phyloP scores from a whole-genome alignment of 2,888 invertebrate genomes.

The Drosophila bunnanda region DNA sequence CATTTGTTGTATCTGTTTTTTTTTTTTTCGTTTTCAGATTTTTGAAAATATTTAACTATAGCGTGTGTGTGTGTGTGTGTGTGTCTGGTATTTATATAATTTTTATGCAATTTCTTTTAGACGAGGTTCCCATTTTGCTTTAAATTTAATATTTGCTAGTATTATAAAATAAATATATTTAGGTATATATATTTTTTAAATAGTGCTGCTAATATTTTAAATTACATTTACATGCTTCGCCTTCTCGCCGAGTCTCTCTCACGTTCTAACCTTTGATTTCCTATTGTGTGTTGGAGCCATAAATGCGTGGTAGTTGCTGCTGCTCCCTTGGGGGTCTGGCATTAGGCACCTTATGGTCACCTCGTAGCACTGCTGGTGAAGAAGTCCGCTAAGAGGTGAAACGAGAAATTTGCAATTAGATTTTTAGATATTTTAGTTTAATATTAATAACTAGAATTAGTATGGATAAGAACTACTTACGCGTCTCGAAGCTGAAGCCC shows the following conservation, averaged over 20 bases:
- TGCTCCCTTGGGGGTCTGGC: conserved; percentile 9
- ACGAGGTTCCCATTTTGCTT: conserved; percentile 64
- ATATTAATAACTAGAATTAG: not conserved
- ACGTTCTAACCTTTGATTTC: conserved; percentile 32
- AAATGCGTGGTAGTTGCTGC: conserved; percentile 63
- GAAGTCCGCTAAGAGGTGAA: conserved; percentile 87
- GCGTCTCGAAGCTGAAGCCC: conserved; percentile 84
- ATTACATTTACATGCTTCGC: conserved; percentile 57
- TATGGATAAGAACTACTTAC: conserved; percentile 68
- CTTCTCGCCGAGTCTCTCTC: conserved; percentile 13
- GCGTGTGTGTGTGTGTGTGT: conserved; percentile 57
- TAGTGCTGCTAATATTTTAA: conserved; percentile 69
- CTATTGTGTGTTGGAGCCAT: conserved; percentile 56
- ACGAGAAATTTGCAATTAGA: too few species aligned
- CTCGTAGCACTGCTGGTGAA: conserved; percentile 90
- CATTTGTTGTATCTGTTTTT: conserved; percentile 26
- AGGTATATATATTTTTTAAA: conserved; percentile 57
- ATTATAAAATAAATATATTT: conserved; percentile 74
- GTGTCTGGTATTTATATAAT: conserved; percentile 47
- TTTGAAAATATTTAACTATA: conserved; percentile 74
- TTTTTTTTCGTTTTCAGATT: conserved; percentile 42
- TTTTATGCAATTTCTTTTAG: conserved; percentile 47
- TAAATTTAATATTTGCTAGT: conserved; percentile 78
- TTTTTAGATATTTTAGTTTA: not conserved
- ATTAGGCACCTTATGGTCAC: conserved; percentile 87